phyloP scores from a whole-genome alignment of 2,113 vertebrate genomes.

The Monarcha castaneiventris region DNA sequence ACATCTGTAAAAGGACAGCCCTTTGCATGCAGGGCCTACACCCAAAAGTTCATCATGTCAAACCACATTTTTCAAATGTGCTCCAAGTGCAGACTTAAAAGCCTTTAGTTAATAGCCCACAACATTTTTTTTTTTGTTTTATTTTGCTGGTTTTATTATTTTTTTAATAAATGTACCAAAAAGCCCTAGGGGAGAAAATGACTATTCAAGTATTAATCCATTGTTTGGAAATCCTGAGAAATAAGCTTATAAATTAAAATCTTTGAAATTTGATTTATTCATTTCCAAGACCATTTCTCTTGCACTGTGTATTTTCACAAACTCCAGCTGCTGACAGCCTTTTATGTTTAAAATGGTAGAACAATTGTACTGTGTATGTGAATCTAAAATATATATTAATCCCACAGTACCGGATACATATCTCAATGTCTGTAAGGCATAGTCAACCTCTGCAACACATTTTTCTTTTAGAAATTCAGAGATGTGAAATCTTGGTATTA shows the following conservation, averaged over 20 bases:
- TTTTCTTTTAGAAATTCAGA: background rate
- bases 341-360: constrained; percentile 5
- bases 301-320: background rate
- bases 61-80: constrained; percentile 47
- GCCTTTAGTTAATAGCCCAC: background rate
- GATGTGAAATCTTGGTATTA: background rate
- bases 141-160: background rate
- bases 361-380: background rate
- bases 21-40: background rate
- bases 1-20: background rate
- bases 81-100: constrained; percentile 44
- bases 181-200: background rate
- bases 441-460: background rate
- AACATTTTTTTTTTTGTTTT: background rate
- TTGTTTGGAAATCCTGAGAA: constrained; percentile 32
- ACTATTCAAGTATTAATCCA: background rate
- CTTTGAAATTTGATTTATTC: constrained; percentile 16
- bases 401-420: background rate
- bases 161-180: constrained; percentile 1
- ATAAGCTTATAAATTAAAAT: constrained; percentile 41
- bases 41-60: constrained; percentile 16
- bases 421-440: background rate
- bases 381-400: background rate
- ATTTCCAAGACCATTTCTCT: constrained; percentile 24
- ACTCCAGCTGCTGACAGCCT: constrained; percentile 3